A percentile compares a stretch with the other conserved stretches of the same genome.
These are phyloP conservation scores for Machaerirhynchus nigripectus DNA, from an alignment of 2,113 vertebrate genomes.

Conservation along the genomic window DNA sequence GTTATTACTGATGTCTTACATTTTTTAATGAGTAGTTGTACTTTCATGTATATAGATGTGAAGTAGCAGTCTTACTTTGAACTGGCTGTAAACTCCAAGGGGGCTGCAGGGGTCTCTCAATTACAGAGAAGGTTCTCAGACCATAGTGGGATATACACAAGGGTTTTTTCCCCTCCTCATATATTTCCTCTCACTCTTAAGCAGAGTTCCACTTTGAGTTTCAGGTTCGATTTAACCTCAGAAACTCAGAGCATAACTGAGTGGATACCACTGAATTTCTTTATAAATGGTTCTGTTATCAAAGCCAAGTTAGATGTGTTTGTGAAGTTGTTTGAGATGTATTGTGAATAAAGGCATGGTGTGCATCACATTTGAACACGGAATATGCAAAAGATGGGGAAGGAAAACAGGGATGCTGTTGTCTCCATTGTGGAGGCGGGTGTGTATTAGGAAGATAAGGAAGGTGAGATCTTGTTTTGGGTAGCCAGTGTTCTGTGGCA, in stretches of 20 bases:
- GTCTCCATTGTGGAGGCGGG: neutral
- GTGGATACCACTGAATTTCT: neutral
- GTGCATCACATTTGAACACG: neutral
- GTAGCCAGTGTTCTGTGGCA: neutral
- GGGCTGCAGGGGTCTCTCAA: neutral
- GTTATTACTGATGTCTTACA: neutral
- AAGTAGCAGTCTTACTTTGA: neutral
- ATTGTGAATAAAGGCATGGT: neutral
- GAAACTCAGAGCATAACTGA: constrained; percentile 12
- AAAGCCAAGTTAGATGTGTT: neutral
- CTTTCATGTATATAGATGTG: neutral
- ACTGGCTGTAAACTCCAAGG: neutral
- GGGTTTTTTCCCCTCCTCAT: neutral
- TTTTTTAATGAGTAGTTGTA: neutral
- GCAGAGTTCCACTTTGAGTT: constrained; percentile 6
- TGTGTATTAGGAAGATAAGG: neutral
- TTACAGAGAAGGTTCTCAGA: neutral
- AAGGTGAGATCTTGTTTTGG: neutral
- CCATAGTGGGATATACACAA: neutral
- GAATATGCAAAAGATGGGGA: neutral
- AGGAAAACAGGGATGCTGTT: neutral
- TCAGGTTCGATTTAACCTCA: constrained; percentile 25
- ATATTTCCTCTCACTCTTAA: neutral
- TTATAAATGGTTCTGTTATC: neutral
- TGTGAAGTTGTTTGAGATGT: neutral